Percentiles rank a stretch among this genome's conserved stretches.
Conservation (phyloP, 2,888 invertebrate genomes). For the Marronus borbonicus region DNA sequence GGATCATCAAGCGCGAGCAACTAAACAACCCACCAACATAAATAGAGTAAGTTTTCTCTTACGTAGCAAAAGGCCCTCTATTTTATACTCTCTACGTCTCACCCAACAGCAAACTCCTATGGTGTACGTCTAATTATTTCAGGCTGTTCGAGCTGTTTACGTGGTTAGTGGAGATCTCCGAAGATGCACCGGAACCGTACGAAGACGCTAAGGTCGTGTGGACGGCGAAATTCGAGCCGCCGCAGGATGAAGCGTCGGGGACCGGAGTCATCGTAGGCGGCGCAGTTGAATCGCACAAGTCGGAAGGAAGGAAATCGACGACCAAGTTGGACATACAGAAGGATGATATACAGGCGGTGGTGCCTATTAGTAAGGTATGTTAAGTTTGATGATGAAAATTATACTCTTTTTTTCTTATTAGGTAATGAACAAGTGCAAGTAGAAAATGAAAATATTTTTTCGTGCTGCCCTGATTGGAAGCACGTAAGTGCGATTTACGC, state of each 20-base stretch:
- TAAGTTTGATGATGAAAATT: not conserved
- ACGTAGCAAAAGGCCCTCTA: no score
- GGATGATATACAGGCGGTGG: slow-evolving; percentile 93
- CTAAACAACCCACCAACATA: slow-evolving; percentile 1
- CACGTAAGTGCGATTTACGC: no score
- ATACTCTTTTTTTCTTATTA: no score
- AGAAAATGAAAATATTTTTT: no score
- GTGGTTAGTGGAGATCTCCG: slow-evolving; percentile 92
- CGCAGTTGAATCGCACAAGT: slow-evolving; percentile 61
- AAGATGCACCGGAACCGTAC: slow-evolving; percentile 82
- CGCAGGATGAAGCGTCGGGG: slow-evolving; percentile 68
- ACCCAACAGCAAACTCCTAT: slow-evolving; percentile 44
- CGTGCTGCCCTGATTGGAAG: no score
- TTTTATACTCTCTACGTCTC: not conserved
- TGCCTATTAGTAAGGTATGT: slow-evolving; percentile 92
- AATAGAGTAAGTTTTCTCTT: slow-evolving; percentile 3
- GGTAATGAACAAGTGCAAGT: no score
- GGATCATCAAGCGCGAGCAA: not conserved
- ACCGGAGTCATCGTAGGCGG: slow-evolving; percentile 51
- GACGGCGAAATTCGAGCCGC: slow-evolving; percentile 83
- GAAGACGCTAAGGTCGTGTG: slow-evolving; percentile 91
- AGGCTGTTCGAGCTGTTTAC: slow-evolving; percentile 88
- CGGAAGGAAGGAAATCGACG: slow-evolving; percentile 78
- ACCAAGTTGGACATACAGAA: slow-evolving; percentile 92
- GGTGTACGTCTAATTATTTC: slow-evolving; percentile 55